Base-by-base conservation (phyloP, 92 coral and sea anemone species). In the Parazoanthus swiftii region DNA sequence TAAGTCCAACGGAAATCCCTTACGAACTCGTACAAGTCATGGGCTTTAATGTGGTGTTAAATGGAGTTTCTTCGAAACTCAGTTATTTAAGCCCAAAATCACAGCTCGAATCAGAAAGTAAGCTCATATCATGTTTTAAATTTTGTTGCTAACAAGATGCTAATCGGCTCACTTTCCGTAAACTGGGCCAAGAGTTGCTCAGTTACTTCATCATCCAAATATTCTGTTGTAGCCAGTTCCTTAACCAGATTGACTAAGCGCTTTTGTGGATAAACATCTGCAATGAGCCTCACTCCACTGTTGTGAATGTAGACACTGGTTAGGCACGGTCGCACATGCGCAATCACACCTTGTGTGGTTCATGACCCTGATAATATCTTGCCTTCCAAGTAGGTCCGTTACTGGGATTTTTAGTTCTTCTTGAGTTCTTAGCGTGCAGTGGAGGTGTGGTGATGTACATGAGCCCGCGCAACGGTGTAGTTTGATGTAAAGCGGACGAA, bases 401-500 rank as follows among this genome's bases (percentile, higher is more conserved):
- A 81, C 25, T 81, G 72, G 50, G 20, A 81, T 38, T 56, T 26
- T 59, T 10, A 81, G 15, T 21, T 81, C 74, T 2, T 36, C 72
- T 16, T 81, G 85, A 37, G 73, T 33, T 38, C 35, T 81, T 25
- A 81, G 9, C 35, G 15, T 66, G 46, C 85, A 81, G 11, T 35
- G 51, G 25, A 81, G 50, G 50, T 63, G 48, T 23, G 74, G 5
- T 8, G 48, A 35, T 0, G 85, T 35, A 42, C 85, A 81, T 6
- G 85, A 81, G 85, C 85, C 85, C 33, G 73, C 85, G 7, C 85
- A 81, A 42, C 85, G 85, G 74, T 81, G 85, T 16, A 81, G 74
- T n/a, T 37, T 81, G 73, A 81, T 6, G 50, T 35, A 56, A 35
- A 81, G 85, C 48, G 35, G 51, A 38, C 72, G 85, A 37, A 36